These are phyloP conservation scores for Trichosurus vulpecula DNA, from an alignment of 2,797 vertebrate genomes.

Conservation along the genomic window DNA sequence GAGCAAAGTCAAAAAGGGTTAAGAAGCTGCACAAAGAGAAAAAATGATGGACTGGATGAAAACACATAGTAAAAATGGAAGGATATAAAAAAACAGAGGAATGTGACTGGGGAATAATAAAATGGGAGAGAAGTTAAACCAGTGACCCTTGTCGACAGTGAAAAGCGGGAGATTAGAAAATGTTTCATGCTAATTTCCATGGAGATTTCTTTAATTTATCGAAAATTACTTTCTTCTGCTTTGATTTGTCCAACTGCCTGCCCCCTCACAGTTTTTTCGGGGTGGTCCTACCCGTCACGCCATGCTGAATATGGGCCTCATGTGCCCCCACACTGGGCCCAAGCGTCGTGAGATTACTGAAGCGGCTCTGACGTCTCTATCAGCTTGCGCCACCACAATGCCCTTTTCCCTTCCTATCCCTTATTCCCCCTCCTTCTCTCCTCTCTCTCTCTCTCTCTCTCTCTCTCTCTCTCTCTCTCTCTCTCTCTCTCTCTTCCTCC, in stretches of 20 bases:
- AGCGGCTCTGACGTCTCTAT: slow-evolving; percentile 97
- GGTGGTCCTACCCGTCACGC: slow-evolving; percentile 95
- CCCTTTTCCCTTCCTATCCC: slow-evolving; percentile 82
- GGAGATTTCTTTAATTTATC: slow-evolving; percentile 99
- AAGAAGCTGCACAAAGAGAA: slow-evolving; percentile 78
- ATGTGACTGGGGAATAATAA: slow-evolving; percentile 92
- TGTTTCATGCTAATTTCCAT: slow-evolving; percentile 99
- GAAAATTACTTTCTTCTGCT: slow-evolving; percentile 93
- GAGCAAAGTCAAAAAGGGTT: slow-evolving; percentile 75
- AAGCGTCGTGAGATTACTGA: slow-evolving; percentile 92
- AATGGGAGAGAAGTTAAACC: slow-evolving; percentile 95
- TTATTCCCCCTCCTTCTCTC: slow-evolving; percentile 61
- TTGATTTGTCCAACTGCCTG: slow-evolving; percentile 90
- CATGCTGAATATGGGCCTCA: slow-evolving; percentile 88
- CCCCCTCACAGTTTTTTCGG: slow-evolving; percentile 88
- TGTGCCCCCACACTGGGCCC: slow-evolving; percentile 91
- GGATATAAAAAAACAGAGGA: slow-evolving; percentile 80
- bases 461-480: no score
- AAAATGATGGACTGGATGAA: slow-evolving; percentile 73
- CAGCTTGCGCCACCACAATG: slow-evolving; percentile 90
- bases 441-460: no score
- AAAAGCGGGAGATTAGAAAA: slow-evolving; percentile 99
- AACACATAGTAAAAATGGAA: slow-evolving; percentile 79
- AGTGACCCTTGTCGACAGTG: slow-evolving; percentile 96
- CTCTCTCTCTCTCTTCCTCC: no score